These are phyloP conservation scores for Neoseiulus cucumeris DNA, from an alignment of 1,140 invertebrate species.

Conservation along the genomic window DNA sequence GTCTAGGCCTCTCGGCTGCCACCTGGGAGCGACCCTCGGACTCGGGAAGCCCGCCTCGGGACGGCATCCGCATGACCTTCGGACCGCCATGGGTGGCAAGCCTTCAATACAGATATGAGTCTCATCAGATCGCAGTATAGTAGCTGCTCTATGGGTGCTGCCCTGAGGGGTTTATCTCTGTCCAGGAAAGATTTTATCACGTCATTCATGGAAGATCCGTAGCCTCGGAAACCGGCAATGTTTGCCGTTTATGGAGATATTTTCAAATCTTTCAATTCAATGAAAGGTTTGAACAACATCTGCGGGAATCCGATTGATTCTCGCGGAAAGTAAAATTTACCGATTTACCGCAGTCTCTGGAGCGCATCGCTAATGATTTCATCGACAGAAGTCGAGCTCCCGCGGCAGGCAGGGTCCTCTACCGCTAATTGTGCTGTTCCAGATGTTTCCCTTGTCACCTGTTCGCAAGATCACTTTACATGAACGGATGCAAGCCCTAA, in stretches of 20 bases:
- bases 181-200: not conserved
- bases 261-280: too few species aligned
- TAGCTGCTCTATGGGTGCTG: not conserved
- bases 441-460: too few species aligned
- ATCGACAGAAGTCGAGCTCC: not conserved
- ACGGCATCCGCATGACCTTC: too few species aligned
- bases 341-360: not conserved
- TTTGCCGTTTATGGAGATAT: not conserved
- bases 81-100: too few species aligned
- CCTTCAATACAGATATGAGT: too few species aligned
- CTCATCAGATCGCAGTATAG: too few species aligned
- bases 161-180: not conserved
- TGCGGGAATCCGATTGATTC: not conserved
- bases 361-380: not conserved
- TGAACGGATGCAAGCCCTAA: too few species aligned
- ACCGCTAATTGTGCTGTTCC: not conserved
- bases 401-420: not conserved
- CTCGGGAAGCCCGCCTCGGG: too few species aligned
- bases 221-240: not conserved
- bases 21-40: too few species aligned
- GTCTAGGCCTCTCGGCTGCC: too few species aligned
- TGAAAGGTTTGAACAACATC: too few species aligned
- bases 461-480: too few species aligned
- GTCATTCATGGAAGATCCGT: not conserved
- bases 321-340: not conserved